Percentiles rank a stretch among this genome's conserved stretches.
Conservation (phyloP, 2,888 invertebrate genomes). For the Pristionchus fissidentatus region DNA sequence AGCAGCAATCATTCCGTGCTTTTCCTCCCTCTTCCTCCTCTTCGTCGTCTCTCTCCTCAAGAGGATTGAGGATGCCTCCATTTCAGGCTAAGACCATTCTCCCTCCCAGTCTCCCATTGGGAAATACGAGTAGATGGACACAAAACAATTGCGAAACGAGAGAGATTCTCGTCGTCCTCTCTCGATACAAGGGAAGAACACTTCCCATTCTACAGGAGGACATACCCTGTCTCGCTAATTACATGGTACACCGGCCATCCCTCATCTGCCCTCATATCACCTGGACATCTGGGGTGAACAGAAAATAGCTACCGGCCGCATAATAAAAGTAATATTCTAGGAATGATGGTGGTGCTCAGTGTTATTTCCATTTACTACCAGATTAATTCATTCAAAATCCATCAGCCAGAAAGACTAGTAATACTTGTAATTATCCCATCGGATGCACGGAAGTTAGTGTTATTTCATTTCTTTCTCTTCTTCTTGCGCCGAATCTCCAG, state of each 20-base stretch:
- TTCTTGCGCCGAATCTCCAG: conserved; percentile 34
- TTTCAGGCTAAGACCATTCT: background rate
- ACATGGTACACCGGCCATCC: background rate
- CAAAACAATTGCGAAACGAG: conserved; percentile 37
- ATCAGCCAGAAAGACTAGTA: too few species aligned
- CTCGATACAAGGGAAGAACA: background rate
- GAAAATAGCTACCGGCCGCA: too few species aligned
- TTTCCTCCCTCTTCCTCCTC: background rate
- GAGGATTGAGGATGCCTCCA: too few species aligned
- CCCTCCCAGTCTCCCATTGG: conserved; percentile 22
- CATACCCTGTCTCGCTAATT: background rate
- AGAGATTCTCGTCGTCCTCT: background rate
- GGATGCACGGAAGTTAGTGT: background rate
- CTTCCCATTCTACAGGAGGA: background rate
- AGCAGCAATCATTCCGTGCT: background rate
- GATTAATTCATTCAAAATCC: background rate
- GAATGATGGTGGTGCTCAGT: background rate
- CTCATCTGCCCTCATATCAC: conserved; percentile 8
- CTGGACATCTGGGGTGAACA: conserved; percentile 15
- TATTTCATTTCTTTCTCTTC: conserved; percentile 30
- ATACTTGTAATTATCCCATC: too few species aligned
- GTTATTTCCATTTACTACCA: background rate
- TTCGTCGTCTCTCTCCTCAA: background rate
- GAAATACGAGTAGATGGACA: background rate
- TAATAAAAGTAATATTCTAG: background rate